A percentile compares a stretch with the other conserved stretches of the same genome.
Evolutionary conservation across 1,140 invertebrate genomes (phyloP).

Genomic region (Thaumatotibia leucotreta): DNA sequence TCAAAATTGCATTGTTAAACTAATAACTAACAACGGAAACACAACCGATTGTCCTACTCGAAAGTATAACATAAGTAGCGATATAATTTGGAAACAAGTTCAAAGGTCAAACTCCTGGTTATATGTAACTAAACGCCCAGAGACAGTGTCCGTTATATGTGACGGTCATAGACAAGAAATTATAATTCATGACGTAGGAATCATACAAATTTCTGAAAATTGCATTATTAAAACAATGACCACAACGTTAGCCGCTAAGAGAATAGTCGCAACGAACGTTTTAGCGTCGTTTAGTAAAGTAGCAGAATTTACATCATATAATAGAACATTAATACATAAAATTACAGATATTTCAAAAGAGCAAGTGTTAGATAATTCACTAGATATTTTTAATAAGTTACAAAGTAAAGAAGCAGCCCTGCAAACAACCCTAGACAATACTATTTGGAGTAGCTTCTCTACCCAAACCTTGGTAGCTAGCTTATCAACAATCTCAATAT

Average conservation of each 20-base stretch:
- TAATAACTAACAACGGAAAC: slow-evolving; percentile 11
- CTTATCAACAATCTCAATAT: background rate
- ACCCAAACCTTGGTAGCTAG: slow-evolving; percentile 11
- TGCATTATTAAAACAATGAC: too few species aligned
- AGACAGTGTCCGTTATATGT: too few species aligned
- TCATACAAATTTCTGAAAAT: slow-evolving; percentile 9
- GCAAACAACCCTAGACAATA: slow-evolving; percentile 13
- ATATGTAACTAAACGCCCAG: background rate
- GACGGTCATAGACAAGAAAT: too few species aligned
- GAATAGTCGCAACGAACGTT: slow-evolving; percentile 2
- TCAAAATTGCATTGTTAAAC: too few species aligned
- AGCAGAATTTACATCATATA: background rate
- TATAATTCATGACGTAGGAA: slow-evolving; percentile 1
- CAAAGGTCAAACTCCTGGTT: slow-evolving; percentile 14
- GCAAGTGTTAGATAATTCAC: slow-evolving; percentile 1
- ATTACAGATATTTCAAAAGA: slow-evolving; percentile 1
- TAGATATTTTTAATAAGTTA: slow-evolving; percentile 8
- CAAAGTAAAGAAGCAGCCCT: background rate
- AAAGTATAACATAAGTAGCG: background rate
- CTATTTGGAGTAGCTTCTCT: background rate
- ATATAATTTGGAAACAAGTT: slow-evolving; percentile 16
- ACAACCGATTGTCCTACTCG: slow-evolving; percentile 7
- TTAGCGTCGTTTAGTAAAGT: slow-evolving; percentile 7
- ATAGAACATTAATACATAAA: background rate
- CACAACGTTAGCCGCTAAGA: slow-evolving; percentile 12